Evolutionary conservation across 2,888 invertebrate genomes (phyloP).

Genomic region (Agrotis exclamationis): DNA sequence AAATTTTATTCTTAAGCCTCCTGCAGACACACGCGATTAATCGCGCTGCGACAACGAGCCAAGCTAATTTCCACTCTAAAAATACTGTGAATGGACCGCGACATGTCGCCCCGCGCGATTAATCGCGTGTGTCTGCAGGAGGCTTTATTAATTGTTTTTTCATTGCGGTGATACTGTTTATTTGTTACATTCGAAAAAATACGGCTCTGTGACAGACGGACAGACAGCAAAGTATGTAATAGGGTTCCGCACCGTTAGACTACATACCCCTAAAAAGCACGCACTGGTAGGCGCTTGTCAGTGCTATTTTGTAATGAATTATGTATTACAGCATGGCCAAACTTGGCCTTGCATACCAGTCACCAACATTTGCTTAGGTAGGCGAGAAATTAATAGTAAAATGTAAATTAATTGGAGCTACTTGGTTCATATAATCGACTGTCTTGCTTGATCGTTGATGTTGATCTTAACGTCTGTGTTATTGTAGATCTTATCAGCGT

Average conservation of each 20-base stretch:
- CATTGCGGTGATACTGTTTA: background rate
- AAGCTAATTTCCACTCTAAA: too few relatives aligned
- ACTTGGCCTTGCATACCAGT: slow-evolving; percentile 61
- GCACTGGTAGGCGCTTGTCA: slow-evolving; percentile 49
- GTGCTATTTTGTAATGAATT: slow-evolving; percentile 57
- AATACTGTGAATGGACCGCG: too few relatives aligned
- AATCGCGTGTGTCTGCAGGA: too few relatives aligned
- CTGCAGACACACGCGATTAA: too few relatives aligned
- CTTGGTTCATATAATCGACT: slow-evolving; percentile 13
- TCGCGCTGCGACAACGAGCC: too few relatives aligned
- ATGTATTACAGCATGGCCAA: slow-evolving; percentile 50
- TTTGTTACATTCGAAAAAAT: background rate
- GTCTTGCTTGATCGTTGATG: background rate
- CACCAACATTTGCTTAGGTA: slow-evolving; percentile 35
- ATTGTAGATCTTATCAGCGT: slow-evolving; percentile 6
- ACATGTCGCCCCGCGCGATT: too few relatives aligned
- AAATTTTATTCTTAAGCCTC: too few relatives aligned
- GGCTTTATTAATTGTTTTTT: too few relatives aligned
- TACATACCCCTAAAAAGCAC: slow-evolving; percentile 27
- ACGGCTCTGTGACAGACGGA: background rate
- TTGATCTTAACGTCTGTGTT: slow-evolving; percentile 11
- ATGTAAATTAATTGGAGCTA: slow-evolving; percentile 24
- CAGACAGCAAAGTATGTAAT: background rate
- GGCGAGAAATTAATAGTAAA: slow-evolving; percentile 35
- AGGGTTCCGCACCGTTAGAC: background rate